Base-by-base conservation (phyloP, 2,113 vertebrate species). In the Podarcis cretensis region DNA sequence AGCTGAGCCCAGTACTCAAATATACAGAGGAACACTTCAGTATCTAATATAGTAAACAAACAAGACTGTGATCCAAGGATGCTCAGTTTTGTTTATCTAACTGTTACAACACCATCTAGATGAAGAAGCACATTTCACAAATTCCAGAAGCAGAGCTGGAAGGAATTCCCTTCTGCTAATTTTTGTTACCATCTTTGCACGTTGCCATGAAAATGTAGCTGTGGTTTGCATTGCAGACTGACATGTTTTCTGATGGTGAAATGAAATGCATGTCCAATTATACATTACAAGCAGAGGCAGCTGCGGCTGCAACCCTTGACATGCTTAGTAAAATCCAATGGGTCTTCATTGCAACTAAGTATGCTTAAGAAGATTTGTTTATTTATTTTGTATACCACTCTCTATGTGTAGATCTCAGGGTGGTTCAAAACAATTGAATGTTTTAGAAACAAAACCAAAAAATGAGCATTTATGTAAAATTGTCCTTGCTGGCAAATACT, bases 161-260 rank as follows among this genome's bases (percentile, higher is more conserved):
- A 80, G 25, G 85, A 54, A 78, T 69, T 32, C 21, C 40, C 30
- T 86, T 57, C 80, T 81, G 9, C 59, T 87, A 91, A 89, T 57
- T 74, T 66, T 86, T 37, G 20, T 68, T 79, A 23, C 66, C 27
- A 16, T 27, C 43, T 66, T 66, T 40, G 88, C 54, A 80, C 78
- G 20, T 81, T 81, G 21, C 30, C 78, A 91, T 23, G 1, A 1
- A 20, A 84, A 59, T 23, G 1, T 0, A 4, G 48, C 63, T 81
- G 18, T 32, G 27, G 27, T 86, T 81, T 74, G 89, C 83, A 37
- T 89, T 85, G 90, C 71, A 94, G 91, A 76, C 66, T 25, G 85
- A 59, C 1, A 6, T 93, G 89, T 83, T 66, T 89, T 92, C 92
- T 88, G 89, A 84, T n/a, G 69, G 92, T 90, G 90, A 81, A 81